These are phyloP conservation scores for Vespertilio murinus DNA, from an alignment of 2,797 vertebrate genomes.

Conservation along the genomic window DNA sequence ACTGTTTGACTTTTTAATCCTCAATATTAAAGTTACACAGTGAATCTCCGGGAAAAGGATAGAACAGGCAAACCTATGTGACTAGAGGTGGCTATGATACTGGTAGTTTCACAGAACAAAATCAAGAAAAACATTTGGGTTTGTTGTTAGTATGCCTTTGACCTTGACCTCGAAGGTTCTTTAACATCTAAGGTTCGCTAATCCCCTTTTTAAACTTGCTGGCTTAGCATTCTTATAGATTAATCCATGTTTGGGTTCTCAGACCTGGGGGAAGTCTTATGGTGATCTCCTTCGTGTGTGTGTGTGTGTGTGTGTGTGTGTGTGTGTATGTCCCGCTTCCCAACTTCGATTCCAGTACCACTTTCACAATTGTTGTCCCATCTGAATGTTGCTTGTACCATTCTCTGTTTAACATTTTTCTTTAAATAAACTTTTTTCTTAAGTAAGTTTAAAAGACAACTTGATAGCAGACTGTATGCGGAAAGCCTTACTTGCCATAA, in stretches of 20 bases:
- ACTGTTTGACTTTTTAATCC: background rate
- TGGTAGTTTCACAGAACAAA: background rate
- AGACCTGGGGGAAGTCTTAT: background rate
- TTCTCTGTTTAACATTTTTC: background rate
- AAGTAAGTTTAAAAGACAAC: slow-evolving; percentile 3
- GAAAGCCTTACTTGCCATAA: background rate
- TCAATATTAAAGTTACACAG: background rate
- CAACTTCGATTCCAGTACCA: background rate
- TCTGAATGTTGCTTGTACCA: background rate
- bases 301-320: too few relatives aligned
- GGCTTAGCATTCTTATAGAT: background rate
- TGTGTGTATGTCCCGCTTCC: too few relatives aligned
- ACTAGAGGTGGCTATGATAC: background rate
- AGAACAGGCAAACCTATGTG: background rate
- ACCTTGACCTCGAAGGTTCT: background rate
- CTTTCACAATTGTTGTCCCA: background rate
- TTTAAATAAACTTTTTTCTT: background rate
- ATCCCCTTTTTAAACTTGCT: background rate
- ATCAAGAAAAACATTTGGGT: background rate
- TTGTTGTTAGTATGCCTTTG: background rate
- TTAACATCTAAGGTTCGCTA: background rate
- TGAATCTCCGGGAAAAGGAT: background rate
- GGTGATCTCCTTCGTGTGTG: background rate
- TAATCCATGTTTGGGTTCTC: background rate
- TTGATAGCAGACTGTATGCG: background rate